These are phyloP conservation scores for Heterotis niloticus DNA, from an alignment of 2,113 vertebrate species.

Conservation along the genomic window DNA sequence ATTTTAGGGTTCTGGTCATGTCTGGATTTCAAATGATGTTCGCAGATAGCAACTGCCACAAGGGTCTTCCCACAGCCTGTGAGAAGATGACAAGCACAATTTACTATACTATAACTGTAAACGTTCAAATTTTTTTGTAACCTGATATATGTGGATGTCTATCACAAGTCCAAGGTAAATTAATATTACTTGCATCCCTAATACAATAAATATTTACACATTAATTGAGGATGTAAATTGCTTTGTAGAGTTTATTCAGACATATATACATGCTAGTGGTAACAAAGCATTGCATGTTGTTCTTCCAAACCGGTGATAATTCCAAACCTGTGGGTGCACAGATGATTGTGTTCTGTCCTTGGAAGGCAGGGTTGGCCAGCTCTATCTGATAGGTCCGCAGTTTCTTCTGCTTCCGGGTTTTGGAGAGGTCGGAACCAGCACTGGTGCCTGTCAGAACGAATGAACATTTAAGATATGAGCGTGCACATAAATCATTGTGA, in stretches of 20 bases:
- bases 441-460: not conserved
- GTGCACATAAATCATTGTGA: not conserved
- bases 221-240: too few species aligned
- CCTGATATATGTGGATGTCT: not conserved
- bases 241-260: too few species aligned
- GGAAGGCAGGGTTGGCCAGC: constrained; percentile 29
- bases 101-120: not conserved
- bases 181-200: too few species aligned
- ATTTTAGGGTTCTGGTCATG: constrained; percentile 54
- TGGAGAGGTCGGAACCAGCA: not conserved
- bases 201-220: too few species aligned
- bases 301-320: not conserved
- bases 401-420: constrained; percentile 20
- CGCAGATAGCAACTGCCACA: constrained; percentile 68
- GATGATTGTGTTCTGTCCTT: constrained; percentile 47
- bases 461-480: not conserved
- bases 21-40: constrained; percentile 62
- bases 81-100: not conserved
- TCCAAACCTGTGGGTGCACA: constrained; percentile 51
- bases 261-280: too few species aligned
- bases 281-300: too few species aligned
- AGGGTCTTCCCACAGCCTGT: constrained; percentile 75
- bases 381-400: constrained; percentile 48
- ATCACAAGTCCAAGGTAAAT: too few species aligned
- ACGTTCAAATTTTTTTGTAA: not conserved